These are phyloP conservation scores for Mayetiola destructor DNA, from an alignment of 2,888 invertebrate genomes.

Conservation along the genomic window DNA sequence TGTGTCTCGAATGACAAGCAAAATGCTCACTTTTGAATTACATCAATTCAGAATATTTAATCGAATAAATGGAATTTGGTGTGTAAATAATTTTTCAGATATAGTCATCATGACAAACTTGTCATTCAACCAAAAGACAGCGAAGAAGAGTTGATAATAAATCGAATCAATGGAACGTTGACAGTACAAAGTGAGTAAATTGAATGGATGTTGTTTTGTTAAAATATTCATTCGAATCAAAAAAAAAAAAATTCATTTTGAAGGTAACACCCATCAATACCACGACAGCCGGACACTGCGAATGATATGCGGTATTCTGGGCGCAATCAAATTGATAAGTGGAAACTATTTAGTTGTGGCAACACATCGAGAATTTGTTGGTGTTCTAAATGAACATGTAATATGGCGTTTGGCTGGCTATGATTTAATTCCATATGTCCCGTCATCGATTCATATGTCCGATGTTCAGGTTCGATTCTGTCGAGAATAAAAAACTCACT, in stretches of 20 bases:
- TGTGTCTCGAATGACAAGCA: too few relatives aligned
- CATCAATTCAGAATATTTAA: too few relatives aligned
- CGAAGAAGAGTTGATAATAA: conserved; percentile 67
- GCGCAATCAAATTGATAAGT: conserved; percentile 67
- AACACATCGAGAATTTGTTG: conserved; percentile 63
- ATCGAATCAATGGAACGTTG: conserved; percentile 62
- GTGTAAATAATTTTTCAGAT: conserved; percentile 37
- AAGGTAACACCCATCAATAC: background rate
- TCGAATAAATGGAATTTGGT: too few relatives aligned
- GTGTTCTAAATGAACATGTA: conserved; percentile 63
- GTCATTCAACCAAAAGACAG: conserved; percentile 67
- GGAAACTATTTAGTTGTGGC: conserved; percentile 81
- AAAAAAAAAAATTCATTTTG: background rate
- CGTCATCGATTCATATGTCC: conserved; percentile 70
- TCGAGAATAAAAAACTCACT: conserved; percentile 2
- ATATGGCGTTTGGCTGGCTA: conserved; percentile 64
- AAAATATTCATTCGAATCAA: background rate
- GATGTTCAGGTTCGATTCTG: conserved; percentile 48
- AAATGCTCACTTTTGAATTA: too few relatives aligned
- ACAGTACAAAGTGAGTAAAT: conserved; percentile 47
- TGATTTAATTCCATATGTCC: conserved; percentile 75
- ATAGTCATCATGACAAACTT: conserved; percentile 79
- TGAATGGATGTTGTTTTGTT: background rate
- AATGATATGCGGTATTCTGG: conserved; percentile 77
- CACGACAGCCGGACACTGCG: conserved; percentile 38